Base-by-base conservation (phyloP, 2,888 invertebrate genomes). In the Diadegma fenestrale region DNA sequence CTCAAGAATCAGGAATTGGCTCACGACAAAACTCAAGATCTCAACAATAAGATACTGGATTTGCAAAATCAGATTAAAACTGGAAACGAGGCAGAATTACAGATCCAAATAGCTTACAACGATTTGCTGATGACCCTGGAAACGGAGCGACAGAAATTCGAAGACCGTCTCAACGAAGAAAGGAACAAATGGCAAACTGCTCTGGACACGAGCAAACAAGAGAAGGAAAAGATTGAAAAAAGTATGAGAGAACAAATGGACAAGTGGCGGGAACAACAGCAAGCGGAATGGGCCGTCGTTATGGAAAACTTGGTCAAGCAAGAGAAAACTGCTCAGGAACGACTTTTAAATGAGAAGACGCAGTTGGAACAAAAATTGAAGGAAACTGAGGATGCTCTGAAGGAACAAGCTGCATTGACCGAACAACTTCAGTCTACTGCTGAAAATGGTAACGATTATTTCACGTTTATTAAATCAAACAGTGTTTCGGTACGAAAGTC, bases 181-280 rank as follows among this genome's bases (percentile, higher is more conserved):
- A 95, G 93, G 88, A 92, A 94, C 14, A 95, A 95, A 1, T 95
- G 95, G 92, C 94, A 95, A 87, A 94, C 94, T 82, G 93, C 95
- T 84, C 87, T 96, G 68, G 93, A 94, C 30, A 89, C 89, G 82
- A 92, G 91, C 48, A 92, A 92, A 45, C 91, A 91, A 58, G 95
- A 95, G 75, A 93, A 95, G 69, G 94, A 95, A 86, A 92, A 91
- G 3, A 94, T 95, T 76, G 94, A 95, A 80, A 91, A 90, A n/a
- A 94, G 94, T 84, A 95, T 95, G 90, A 94, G 94, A 82, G 94
- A 95, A 76, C 91, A 94, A 30, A 93, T 94, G 85, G 88, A 94
- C 12, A 94, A 92, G 45, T 95, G 95, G 90, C 94, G 94, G 89
- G 91, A 94, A 66, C 94, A 87, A 87, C 95, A 87, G 91, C 94